A percentile compares a stretch with the other conserved stretches of the same genome.
Evolutionary conservation across 2,113 vertebrate species (phyloP).

Genomic region (Lepus timidus): DNA sequence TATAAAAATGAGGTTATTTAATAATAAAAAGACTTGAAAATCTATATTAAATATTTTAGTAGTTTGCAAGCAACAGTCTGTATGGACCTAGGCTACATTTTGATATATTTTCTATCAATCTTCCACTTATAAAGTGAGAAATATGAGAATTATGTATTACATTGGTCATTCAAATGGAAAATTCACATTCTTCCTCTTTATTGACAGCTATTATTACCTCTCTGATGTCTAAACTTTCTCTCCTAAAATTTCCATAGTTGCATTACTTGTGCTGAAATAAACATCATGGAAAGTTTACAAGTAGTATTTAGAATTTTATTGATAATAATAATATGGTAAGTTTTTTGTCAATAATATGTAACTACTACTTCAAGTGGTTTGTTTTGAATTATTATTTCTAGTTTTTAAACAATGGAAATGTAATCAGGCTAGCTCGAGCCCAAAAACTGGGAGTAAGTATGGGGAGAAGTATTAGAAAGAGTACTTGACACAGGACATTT

Average conservation of each 20-base stretch:
- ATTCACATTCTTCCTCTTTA: constrained; percentile 40
- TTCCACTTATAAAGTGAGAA: constrained; percentile 4
- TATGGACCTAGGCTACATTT: neutral
- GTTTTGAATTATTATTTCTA: constrained; percentile 30
- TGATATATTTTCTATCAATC: neutral
- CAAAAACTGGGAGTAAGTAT: neutral
- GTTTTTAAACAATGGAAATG: constrained; percentile 45
- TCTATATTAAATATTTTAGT: neutral
- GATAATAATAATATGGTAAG: neutral
- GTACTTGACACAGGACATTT: neutral
- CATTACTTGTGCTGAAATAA: constrained; percentile 12
- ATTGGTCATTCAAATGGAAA: constrained; percentile 40
- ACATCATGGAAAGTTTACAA: constrained; percentile 16
- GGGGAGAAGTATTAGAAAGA: neutral
- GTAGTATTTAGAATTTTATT: constrained; percentile 41
- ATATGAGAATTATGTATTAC: neutral
- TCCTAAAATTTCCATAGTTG: constrained; percentile 31
- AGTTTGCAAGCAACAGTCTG: neutral
- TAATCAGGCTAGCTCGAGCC: neutral
- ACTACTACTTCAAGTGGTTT: neutral
- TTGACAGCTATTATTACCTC: neutral
- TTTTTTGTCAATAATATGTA: constrained; percentile 29
- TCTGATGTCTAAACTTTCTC: neutral
- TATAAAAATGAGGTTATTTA: constrained; percentile 45
- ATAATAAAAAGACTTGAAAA: neutral